These are phyloP conservation scores for Sitophilus oryzae DNA, from an alignment of 1,140 invertebrate genomes.

Conservation along the genomic window DNA sequence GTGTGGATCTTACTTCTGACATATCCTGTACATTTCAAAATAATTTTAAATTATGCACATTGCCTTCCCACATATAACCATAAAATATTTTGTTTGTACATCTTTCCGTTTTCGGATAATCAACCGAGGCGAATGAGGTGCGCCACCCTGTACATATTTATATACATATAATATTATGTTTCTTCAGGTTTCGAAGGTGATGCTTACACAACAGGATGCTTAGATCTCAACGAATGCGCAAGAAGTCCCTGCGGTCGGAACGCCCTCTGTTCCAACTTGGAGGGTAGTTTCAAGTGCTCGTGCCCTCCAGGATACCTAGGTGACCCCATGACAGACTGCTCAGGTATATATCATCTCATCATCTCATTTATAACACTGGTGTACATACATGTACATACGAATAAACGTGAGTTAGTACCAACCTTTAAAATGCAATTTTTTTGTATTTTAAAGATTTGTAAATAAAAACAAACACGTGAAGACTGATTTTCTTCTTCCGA, in stretches of 20 bases:
- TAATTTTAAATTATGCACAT: too few species aligned
- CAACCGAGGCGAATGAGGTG: too few species aligned
- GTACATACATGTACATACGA: slow-evolving; percentile 34
- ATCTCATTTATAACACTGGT: slow-evolving; percentile 11
- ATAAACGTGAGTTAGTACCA: slow-evolving; percentile 13
- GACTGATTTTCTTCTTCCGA: slow-evolving; percentile 37
- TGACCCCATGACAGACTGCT: slow-evolving; percentile 63
- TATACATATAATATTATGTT: slow-evolving; percentile 3
- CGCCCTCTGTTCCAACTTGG: slow-evolving; percentile 66
- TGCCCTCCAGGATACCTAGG: slow-evolving; percentile 73
- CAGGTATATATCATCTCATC: slow-evolving; percentile 50
- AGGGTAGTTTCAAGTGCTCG: slow-evolving; percentile 65
- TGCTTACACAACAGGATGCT: slow-evolving; percentile 55
- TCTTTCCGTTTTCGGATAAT: too few species aligned
- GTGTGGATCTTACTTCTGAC: too few species aligned
- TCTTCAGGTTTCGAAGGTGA: slow-evolving; percentile 40
- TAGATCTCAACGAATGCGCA: slow-evolving; percentile 65
- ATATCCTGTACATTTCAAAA: too few species aligned
- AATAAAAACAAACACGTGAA: slow-evolving; percentile 37
- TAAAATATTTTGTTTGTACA: too few species aligned
- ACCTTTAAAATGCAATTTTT: too few species aligned
- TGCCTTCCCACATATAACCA: too few species aligned
- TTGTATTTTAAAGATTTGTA: too few species aligned
- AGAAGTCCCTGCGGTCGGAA: slow-evolving; percentile 62
- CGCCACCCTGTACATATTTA: too few species aligned